phyloP scores from a whole-genome alignment of 2,888 invertebrate species.

The Dryadula phaetusa region DNA sequence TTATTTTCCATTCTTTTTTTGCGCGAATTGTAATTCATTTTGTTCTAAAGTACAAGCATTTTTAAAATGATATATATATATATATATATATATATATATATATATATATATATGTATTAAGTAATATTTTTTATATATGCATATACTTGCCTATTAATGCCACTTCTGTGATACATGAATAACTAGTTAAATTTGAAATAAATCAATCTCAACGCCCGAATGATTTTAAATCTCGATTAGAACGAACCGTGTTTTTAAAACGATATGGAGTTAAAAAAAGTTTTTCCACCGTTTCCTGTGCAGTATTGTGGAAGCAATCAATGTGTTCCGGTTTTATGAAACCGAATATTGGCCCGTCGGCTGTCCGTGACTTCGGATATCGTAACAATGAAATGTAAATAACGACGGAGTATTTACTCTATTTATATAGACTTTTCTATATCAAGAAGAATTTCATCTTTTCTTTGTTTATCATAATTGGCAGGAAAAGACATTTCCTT shows the following conservation, averaged over 20 bases:
- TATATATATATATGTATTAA: no score
- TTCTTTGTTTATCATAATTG: no score
- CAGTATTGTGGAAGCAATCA: constrained; percentile 41
- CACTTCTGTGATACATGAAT: neutral
- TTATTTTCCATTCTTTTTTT: no score
- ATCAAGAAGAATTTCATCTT: neutral
- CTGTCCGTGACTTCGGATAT: constrained; percentile 2
- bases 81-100: no score
- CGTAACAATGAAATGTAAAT: constrained; percentile 4
- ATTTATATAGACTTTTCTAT: neutral
- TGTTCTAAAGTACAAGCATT: no score
- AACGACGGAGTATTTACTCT: neutral
- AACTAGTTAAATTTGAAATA: constrained; percentile 31
- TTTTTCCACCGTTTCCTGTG: constrained; percentile 38
- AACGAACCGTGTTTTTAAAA: constrained; percentile 29
- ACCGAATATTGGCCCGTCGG: constrained; percentile 22
- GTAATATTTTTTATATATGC: no score
- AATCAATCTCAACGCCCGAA: constrained; percentile 37
- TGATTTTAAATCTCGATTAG: constrained; percentile 42
- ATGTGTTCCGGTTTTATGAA: constrained; percentile 35
- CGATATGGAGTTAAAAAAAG: constrained; percentile 30
- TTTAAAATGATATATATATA: no score
- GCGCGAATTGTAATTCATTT: no score
- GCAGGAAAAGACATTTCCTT: no score
- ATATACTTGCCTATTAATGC: neutral